phyloP scores from a whole-genome alignment of 2,113 vertebrate genomes.

The Alligator sinensis region DNA sequence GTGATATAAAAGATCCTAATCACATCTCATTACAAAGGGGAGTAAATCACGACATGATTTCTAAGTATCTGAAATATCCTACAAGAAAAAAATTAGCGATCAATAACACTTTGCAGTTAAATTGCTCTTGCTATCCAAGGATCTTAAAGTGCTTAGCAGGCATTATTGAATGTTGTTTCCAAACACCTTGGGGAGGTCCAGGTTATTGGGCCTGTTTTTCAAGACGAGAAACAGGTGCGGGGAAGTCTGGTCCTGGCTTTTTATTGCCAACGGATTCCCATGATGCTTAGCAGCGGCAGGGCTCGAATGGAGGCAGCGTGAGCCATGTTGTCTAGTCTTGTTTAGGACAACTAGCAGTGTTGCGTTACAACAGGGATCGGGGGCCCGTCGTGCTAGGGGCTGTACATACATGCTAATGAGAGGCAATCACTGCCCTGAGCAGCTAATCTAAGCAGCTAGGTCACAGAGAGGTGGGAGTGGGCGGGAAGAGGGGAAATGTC shows the following conservation, averaged over 20 bases:
- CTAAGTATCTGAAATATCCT: constrained; percentile 20
- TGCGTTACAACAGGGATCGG: not conserved
- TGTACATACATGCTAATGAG: not conserved
- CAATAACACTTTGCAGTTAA: not conserved
- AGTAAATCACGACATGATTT: constrained; percentile 3
- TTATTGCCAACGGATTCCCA: not conserved
- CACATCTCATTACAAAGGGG: not conserved
- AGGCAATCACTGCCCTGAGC: not conserved
- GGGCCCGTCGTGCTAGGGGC: not conserved
- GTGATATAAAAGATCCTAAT: constrained; percentile 47
- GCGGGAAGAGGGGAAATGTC: not conserved
- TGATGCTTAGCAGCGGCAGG: not conserved
- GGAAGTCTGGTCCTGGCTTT: not conserved
- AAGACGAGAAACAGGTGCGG: not conserved
- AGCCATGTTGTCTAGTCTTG: not conserved
- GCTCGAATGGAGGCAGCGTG: not conserved
- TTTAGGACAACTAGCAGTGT: not conserved
- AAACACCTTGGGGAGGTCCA: not conserved
- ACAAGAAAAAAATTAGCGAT: constrained; percentile 13
- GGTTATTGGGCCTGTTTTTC: not conserved
- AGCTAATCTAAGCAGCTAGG: not conserved
- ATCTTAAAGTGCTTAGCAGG: not conserved
- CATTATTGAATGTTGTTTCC: not conserved
- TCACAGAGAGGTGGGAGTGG: not conserved
- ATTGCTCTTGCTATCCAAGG: not conserved